Conservation (phyloP, 2,113 vertebrate genomes). For the Pithys albifrons region DNA sequence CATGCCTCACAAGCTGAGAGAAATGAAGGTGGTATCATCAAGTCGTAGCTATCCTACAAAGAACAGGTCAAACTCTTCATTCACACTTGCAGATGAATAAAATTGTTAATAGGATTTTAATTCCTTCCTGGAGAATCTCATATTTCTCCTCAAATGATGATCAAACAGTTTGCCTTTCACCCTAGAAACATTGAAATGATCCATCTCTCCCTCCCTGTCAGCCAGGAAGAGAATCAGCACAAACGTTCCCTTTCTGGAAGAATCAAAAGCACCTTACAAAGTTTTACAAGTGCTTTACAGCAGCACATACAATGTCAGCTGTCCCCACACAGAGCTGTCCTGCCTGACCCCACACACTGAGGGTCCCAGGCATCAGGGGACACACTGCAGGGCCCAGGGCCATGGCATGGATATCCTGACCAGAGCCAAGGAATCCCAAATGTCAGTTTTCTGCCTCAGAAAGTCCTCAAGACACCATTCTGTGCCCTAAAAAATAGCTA, state of each 20-base stretch:
- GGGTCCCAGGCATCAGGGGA: not conserved
- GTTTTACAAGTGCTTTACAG: not conserved
- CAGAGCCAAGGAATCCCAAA: not conserved
- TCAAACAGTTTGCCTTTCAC: not conserved
- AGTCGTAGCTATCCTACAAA: not conserved
- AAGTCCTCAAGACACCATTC: not conserved
- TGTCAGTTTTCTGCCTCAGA: not conserved
- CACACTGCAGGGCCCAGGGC: not conserved
- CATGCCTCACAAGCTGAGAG: conserved; percentile 1
- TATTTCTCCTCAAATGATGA: not conserved
- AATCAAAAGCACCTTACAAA: not conserved
- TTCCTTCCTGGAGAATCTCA: not conserved
- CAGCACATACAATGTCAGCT: not conserved
- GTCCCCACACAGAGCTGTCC: not conserved
- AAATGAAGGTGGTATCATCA: not conserved
- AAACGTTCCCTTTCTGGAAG: not conserved
- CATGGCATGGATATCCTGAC: not conserved
- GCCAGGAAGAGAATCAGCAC: not conserved
- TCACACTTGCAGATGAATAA: not conserved
- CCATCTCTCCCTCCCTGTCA: not conserved
- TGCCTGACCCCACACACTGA: not conserved
- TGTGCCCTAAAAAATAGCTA: not conserved
- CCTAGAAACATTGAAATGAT: not conserved
- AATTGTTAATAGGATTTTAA: not conserved
- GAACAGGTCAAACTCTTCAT: not conserved